These are phyloP conservation scores for Verasper variegatus DNA, from an alignment of 2,113 vertebrate species.

Conservation along the genomic window DNA sequence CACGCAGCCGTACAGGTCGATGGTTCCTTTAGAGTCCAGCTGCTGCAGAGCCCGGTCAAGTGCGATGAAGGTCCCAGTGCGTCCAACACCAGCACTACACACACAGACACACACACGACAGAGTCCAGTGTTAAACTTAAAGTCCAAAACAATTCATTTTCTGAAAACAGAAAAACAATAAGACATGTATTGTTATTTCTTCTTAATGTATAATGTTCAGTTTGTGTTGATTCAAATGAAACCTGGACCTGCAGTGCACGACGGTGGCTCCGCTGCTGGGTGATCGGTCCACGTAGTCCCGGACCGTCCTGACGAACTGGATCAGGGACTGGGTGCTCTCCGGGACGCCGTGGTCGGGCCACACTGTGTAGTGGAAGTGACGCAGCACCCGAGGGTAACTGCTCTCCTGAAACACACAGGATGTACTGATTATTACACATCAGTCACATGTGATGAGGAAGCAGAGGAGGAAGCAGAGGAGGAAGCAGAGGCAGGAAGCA, in stretches of 20 bases:
- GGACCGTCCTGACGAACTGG: conserved; percentile 94
- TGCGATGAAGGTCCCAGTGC: conserved; percentile 96
- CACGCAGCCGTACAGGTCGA: conserved; percentile 93
- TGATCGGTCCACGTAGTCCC: conserved; percentile 92
- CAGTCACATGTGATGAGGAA: no score
- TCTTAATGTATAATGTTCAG: no score
- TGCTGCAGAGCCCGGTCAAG: conserved; percentile 93
- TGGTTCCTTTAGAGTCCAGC: conserved; percentile 87
- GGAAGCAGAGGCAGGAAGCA: no score
- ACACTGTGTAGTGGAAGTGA: conserved; percentile 97
- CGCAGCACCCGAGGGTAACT: conserved; percentile 88
- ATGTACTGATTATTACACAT: neutral
- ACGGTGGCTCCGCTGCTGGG: conserved; percentile 88
- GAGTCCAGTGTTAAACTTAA: no score
- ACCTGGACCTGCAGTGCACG: conserved; percentile 91
- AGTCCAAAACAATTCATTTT: no score
- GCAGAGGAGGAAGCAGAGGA: neutral
- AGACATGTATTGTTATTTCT: no score
- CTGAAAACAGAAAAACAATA: no score
- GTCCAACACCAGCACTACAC: conserved; percentile 91
- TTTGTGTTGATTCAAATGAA: no score
- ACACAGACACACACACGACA: neutral
- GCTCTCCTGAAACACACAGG: conserved; percentile 84
- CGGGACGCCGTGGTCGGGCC: conserved; percentile 97
- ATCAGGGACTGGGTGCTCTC: conserved; percentile 95